These are phyloP conservation scores for Drosophila biarmipes DNA, from an alignment of 1,140 invertebrate species.

Conservation along the genomic window DNA sequence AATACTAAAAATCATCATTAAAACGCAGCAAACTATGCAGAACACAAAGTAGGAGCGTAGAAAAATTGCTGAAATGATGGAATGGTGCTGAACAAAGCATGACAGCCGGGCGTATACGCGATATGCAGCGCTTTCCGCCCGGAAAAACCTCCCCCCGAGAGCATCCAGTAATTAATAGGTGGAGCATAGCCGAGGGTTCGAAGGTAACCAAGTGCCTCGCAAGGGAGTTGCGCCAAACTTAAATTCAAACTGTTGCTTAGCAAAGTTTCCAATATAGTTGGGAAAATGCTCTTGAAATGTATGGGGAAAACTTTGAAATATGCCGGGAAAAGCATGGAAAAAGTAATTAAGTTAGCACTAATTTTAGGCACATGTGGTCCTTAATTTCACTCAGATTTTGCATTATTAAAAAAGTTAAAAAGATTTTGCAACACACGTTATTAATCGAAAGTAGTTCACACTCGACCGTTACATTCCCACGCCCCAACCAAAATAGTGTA, in stretches of 20 bases:
- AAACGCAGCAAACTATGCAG: slow-evolving; percentile 53
- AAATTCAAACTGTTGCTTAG: slow-evolving; percentile 14
- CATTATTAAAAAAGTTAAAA: not conserved
- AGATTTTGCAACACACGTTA: too few species aligned
- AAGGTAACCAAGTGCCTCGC: slow-evolving; percentile 1
- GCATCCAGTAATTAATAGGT: slow-evolving; percentile 26
- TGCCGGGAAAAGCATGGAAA: not conserved
- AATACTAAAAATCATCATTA: slow-evolving; percentile 79
- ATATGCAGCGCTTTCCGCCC: not conserved
- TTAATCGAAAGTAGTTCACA: too few species aligned
- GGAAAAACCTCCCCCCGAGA: not conserved
- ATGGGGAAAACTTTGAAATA: not conserved
- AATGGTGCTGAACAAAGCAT: slow-evolving; percentile 31
- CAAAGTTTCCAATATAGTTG: not conserved
- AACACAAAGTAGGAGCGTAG: slow-evolving; percentile 9
- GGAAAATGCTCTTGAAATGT: slow-evolving; percentile 5
- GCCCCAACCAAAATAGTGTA: not conserved
- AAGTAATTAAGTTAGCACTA: not conserved
- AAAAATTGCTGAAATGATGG: not conserved
- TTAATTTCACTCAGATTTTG: not conserved
- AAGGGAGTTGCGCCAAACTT: slow-evolving; percentile 8
- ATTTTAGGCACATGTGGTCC: not conserved
- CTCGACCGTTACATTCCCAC: not conserved
- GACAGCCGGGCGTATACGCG: slow-evolving; percentile 29
- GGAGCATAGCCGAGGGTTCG: slow-evolving; percentile 21